These are phyloP conservation scores for Lophotis ruficrista DNA, from an alignment of 2,113 vertebrate species.

Conservation along the genomic window DNA sequence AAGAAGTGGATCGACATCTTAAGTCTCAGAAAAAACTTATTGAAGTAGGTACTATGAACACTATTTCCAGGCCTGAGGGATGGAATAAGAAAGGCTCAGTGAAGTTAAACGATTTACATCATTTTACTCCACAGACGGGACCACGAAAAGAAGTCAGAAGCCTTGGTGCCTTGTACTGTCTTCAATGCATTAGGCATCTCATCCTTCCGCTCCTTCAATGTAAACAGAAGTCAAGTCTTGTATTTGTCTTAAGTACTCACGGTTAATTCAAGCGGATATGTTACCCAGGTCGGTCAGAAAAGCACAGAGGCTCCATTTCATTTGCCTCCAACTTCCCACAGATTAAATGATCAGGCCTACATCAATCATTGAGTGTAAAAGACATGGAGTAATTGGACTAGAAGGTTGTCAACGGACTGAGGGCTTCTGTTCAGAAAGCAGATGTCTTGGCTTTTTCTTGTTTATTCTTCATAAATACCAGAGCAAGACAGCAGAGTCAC, in stretches of 20 bases:
- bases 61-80: not conserved
- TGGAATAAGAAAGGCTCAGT: not conserved
- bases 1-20: not conserved
- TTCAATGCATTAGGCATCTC: not conserved
- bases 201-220: not conserved
- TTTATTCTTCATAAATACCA: constrained; percentile 47
- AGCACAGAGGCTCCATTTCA: not conserved
- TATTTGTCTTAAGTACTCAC: not conserved
- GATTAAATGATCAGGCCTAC: not conserved
- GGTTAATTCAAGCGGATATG: not conserved
- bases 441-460: constrained; percentile 29
- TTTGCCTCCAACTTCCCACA: not conserved
- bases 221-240: not conserved
- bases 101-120: not conserved
- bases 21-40: not conserved
- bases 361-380: constrained; percentile 6
- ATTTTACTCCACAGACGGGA: not conserved
- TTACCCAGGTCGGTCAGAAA: not conserved
- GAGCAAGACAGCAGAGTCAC: constrained; percentile 31
- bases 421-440: constrained; percentile 28
- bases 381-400: not conserved
- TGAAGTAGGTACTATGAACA: not conserved
- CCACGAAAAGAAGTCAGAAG: not conserved
- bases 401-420: constrained; percentile 6
- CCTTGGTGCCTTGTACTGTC: not conserved